A percentile compares a stretch with the other conserved stretches of the same genome.
phyloP scores from a whole-genome alignment of 2,113 vertebrate species.

The Sciurus niger region DNA sequence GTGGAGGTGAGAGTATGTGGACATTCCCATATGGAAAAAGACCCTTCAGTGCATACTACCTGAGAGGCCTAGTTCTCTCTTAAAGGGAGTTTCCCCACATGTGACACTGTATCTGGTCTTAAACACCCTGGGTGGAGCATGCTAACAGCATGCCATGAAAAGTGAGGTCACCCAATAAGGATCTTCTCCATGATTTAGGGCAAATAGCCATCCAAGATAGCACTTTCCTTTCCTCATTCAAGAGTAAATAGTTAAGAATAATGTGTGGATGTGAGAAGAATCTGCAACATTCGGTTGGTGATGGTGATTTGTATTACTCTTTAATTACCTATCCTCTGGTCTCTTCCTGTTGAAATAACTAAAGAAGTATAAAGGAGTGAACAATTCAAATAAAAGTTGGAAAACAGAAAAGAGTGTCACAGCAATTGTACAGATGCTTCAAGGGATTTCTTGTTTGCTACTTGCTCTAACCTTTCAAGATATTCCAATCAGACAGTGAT shows the following conservation, averaged over 20 bases:
- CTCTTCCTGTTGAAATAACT: not conserved
- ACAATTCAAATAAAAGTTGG: not conserved
- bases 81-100: rapidly evolving
- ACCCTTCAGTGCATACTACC: not conserved
- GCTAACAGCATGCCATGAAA: rapidly evolving
- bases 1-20: not conserved
- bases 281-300: not conserved
- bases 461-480: not conserved
- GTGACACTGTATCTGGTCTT: rapidly evolving
- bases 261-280: not conserved
- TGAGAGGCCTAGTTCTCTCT: not conserved
- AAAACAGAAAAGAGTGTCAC: not conserved
- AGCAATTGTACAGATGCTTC: not conserved
- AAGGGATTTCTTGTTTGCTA: not conserved
- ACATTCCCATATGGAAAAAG: not conserved
- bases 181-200: not conserved
- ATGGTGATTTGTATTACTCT: not conserved
- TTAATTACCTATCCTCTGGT: not conserved
- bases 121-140: rapidly evolving
- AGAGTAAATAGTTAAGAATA: not conserved
- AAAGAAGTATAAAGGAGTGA: not conserved
- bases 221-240: not conserved
- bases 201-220: not conserved
- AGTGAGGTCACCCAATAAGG: rapidly evolving
- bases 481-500: not conserved